Conservation (phyloP, 2,113 vertebrate species). For the Pavo muticus region DNA sequence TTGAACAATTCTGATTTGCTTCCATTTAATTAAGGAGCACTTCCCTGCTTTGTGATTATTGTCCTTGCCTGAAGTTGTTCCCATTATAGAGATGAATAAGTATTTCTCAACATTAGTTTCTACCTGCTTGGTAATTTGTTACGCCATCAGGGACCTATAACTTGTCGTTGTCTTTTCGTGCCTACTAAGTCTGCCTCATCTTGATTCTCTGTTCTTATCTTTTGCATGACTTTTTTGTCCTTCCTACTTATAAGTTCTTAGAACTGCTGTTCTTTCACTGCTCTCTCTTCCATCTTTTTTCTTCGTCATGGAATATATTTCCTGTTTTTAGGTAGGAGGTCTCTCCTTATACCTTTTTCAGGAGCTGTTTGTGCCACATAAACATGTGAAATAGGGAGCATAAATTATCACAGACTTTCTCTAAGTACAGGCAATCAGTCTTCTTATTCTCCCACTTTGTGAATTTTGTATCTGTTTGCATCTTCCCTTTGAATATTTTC, state of each 20-base stretch:
- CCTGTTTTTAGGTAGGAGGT: background rate
- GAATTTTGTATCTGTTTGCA: background rate
- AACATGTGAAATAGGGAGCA: background rate
- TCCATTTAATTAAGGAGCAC: conserved; percentile 60
- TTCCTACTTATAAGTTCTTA: background rate
- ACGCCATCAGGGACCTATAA: background rate
- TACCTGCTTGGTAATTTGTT: conserved; percentile 39
- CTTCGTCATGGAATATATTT: background rate
- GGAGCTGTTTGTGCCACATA: background rate
- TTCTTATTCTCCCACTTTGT: background rate
- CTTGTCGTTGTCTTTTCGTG: conserved; percentile 34
- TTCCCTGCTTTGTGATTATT: conserved; percentile 48
- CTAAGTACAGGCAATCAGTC: background rate
- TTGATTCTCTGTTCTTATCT: background rate
- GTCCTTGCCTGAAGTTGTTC: conserved; percentile 59
- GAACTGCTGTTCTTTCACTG: background rate
- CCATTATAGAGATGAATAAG: conserved; percentile 48
- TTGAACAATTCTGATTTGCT: conserved; percentile 16
- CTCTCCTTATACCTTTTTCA: background rate
- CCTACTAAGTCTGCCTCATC: background rate
- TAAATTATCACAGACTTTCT: background rate
- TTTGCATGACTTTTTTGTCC: conserved; percentile 3
- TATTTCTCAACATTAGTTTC: conserved; percentile 28
- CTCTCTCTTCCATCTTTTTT: background rate
- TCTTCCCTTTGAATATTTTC: background rate